Base-by-base conservation (phyloP, 2,888 invertebrate species). In the Mesopsocus fuscifrons region DNA sequence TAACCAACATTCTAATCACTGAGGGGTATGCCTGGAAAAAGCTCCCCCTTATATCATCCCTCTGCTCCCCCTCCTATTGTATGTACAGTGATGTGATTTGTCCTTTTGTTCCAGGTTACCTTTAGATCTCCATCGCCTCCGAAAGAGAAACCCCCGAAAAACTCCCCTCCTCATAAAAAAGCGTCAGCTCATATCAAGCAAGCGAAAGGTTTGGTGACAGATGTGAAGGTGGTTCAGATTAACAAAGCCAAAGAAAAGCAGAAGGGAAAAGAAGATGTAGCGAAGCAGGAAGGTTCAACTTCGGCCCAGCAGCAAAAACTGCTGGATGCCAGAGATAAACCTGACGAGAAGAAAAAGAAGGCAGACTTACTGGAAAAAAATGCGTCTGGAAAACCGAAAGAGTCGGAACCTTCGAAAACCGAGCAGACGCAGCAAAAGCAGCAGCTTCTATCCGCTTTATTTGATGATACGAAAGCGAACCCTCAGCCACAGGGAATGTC, bases 91-190 rank as follows among this genome's bases (percentile, higher is more conserved):
- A 31, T 34, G 18, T 31, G 15, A 30, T 26, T 34, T 30, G 18
- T 15, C 41, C 35, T 32, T 23, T 45, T 42, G 17, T 31, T 55
- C 55, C 53, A 70, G 70, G 71, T 71, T 16, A 71, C 69, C 48
- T 71, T 71, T 52, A 64, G 68, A 22, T 71, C 71, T 59, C 43
- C 57, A 23, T 55, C 58, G 33, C 57, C 57, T 13, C n/a, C n/a
- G n/a, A n/a, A n/a, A n/a, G n/a, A n/a, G n/a, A n/a, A n/a, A 54
- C 50, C 23, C 46, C 8, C 41, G 38, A 38, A 6, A 16, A 17
- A 15, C 20, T 18, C 5, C 18, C n/a, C 11, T 18, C 20, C 6
- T 38, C 38, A 3, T 20, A 16, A 38, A 15, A 38, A 18, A 20
- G 11, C 16, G 16, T 16, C 15, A 33, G 17, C 9, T 17, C 3